Conservation (phyloP, 2,113 vertebrate genomes). For the Periophthalmus modestus region DNA sequence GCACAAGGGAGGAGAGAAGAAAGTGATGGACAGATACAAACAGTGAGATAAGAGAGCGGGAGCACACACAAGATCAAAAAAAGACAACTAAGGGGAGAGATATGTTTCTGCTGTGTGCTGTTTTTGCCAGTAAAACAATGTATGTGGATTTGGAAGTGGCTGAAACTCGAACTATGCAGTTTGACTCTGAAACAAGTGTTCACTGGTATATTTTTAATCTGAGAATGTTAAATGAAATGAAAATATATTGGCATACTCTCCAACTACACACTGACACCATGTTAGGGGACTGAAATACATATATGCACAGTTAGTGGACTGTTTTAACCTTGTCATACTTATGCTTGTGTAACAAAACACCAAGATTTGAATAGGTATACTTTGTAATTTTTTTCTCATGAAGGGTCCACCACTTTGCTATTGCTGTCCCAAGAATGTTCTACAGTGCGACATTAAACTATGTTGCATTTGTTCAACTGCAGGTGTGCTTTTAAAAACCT, state of each 20-base stretch:
- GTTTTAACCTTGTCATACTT: too few species aligned
- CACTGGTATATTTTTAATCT: not conserved
- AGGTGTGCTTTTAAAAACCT: not conserved
- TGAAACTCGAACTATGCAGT: not conserved
- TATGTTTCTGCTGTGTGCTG: not conserved
- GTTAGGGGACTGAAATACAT: too few species aligned
- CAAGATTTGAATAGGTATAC: not conserved
- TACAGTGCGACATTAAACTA: not conserved
- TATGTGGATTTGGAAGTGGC: too few species aligned
- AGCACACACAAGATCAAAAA: constrained; percentile 6
- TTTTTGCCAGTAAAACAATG: not conserved
- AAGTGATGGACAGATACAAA: constrained; percentile 45
- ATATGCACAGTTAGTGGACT: too few species aligned
- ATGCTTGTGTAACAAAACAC: too few species aligned
- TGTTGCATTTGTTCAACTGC: not conserved
- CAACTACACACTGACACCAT: too few species aligned
- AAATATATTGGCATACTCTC: too few species aligned
- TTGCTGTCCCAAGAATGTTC: too few species aligned
- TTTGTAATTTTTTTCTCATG: not conserved
- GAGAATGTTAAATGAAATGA: not conserved
- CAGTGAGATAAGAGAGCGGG: constrained; percentile 22
- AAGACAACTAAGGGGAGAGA: constrained; percentile 2
- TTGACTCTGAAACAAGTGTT: not conserved
- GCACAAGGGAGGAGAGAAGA: constrained; percentile 42
- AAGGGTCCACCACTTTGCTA: not conserved